phyloP scores from a whole-genome alignment of 1,140 invertebrate species.

The Ips typographus region DNA sequence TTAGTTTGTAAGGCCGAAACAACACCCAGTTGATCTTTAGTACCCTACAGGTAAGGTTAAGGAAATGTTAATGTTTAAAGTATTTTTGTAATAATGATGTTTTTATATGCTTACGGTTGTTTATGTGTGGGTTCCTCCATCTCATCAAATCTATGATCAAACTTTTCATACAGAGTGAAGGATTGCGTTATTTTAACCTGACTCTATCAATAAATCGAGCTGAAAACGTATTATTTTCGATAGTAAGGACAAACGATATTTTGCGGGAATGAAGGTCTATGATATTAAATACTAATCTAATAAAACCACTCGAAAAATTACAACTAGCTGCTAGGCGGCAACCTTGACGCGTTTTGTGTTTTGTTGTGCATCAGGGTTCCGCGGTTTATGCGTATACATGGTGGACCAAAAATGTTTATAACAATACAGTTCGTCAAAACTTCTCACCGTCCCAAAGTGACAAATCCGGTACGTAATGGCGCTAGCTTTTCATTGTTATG shows the following conservation, averaged over 20 bases:
- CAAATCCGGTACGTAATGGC: too few species aligned
- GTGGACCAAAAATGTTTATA: neutral
- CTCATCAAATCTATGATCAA: too few species aligned
- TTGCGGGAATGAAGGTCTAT: constrained; percentile 4
- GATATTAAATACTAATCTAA: constrained; percentile 3
- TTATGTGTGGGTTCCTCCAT: too few species aligned
- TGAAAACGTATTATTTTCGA: constrained; percentile 2
- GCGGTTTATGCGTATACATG: neutral
- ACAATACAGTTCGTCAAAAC: too few species aligned
- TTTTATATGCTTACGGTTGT: too few species aligned
- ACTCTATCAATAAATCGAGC: too few species aligned
- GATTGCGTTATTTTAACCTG: too few species aligned
- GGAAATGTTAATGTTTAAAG: too few species aligned
- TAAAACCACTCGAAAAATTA: constrained; percentile 7
- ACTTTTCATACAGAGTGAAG: too few species aligned
- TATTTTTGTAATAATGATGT: too few species aligned
- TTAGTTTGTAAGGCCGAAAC: constrained; percentile 43
- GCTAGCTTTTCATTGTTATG: too few species aligned
- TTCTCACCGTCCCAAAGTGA: constrained; percentile 1
- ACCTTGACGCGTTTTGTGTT: constrained; percentile 3
- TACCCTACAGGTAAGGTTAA: too few species aligned
- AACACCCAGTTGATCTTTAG: neutral
- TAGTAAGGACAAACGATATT: constrained; percentile 7
- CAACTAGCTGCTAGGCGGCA: neutral
- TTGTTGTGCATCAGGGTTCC: constrained; percentile 8